These are phyloP conservation scores for Stigmatopora nigra DNA, from an alignment of 2,113 vertebrate species.

Conservation along the genomic window DNA sequence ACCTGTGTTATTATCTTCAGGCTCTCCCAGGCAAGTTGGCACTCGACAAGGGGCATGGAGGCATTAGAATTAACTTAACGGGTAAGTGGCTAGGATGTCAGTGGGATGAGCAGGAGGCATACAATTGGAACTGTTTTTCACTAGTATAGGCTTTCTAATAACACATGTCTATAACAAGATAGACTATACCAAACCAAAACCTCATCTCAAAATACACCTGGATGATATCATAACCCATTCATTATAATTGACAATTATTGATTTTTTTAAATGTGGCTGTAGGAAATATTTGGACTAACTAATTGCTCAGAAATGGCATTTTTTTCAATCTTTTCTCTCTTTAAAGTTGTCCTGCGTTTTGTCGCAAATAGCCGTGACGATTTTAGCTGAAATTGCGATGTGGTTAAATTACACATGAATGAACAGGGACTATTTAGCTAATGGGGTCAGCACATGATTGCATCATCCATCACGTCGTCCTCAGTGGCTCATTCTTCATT, in stretches of 20 bases:
- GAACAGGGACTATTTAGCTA: constrained; percentile 46
- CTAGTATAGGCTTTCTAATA: background rate
- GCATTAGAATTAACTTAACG: constrained; percentile 53
- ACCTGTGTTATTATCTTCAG: constrained; percentile 71
- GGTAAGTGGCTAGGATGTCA: constrained; percentile 43
- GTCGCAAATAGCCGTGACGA: constrained; percentile 4
- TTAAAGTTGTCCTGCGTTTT: constrained; percentile 13
- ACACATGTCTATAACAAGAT: too few relatives aligned
- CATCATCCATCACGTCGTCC: constrained; percentile 39
- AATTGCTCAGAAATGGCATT: constrained; percentile 13
- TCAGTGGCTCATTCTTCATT: constrained; percentile 15
- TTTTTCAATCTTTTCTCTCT: background rate
- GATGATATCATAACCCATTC: too few relatives aligned
- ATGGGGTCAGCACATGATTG: constrained; percentile 43
- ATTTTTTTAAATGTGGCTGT: constrained; percentile 16
- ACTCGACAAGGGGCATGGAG: constrained; percentile 30
- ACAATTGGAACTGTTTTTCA: constrained; percentile 18
- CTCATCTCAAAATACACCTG: too few relatives aligned
- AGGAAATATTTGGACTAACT: constrained; percentile 18
- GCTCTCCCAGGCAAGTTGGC: constrained; percentile 47
- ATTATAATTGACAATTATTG: too few relatives aligned
- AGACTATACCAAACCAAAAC: background rate
- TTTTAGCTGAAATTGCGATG: constrained; percentile 27
- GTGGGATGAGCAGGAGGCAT: background rate
- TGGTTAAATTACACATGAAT: constrained; percentile 24